These are phyloP conservation scores for Polymixis lichenea DNA, from an alignment of 2,888 invertebrate genomes.

Conservation along the genomic window DNA sequence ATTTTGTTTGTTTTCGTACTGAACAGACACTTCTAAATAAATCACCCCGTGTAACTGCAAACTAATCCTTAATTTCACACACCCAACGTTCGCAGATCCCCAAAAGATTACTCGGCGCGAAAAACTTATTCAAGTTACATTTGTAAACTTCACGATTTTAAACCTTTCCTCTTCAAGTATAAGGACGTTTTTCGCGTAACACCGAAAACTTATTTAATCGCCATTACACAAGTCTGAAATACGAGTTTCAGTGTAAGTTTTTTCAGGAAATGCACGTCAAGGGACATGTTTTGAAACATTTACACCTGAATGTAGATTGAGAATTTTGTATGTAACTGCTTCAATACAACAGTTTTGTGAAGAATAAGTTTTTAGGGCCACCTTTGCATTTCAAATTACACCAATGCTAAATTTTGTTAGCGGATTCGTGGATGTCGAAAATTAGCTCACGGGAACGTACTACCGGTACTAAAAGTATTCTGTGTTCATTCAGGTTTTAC, in stretches of 20 bases:
- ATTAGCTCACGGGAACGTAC: no score
- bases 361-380: not conserved
- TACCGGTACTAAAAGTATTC: no score
- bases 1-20: not conserved
- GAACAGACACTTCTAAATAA: slow-evolving; percentile 13
- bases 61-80: slow-evolving; percentile 37
- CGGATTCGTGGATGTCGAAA: no score
- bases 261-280: slow-evolving; percentile 57
- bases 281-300: slow-evolving; percentile 60
- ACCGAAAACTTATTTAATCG: slow-evolving; percentile 26
- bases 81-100: slow-evolving; percentile 34
- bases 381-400: slow-evolving; percentile 16
- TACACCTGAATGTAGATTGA: slow-evolving; percentile 42
- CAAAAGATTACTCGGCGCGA: slow-evolving; percentile 43
- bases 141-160: slow-evolving; percentile 2
- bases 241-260: slow-evolving; percentile 53
- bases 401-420: not conserved
- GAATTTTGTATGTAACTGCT: slow-evolving; percentile 40
- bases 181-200: not conserved
- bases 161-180: not conserved
- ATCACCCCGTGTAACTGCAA: slow-evolving; percentile 27
- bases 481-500: no score
- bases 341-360: slow-evolving; percentile 7
- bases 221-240: slow-evolving; percentile 48
- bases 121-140: slow-evolving; percentile 36